These are phyloP conservation scores for Dallia pectoralis DNA, from an alignment of 2,797 vertebrate genomes.

Conservation along the genomic window DNA sequence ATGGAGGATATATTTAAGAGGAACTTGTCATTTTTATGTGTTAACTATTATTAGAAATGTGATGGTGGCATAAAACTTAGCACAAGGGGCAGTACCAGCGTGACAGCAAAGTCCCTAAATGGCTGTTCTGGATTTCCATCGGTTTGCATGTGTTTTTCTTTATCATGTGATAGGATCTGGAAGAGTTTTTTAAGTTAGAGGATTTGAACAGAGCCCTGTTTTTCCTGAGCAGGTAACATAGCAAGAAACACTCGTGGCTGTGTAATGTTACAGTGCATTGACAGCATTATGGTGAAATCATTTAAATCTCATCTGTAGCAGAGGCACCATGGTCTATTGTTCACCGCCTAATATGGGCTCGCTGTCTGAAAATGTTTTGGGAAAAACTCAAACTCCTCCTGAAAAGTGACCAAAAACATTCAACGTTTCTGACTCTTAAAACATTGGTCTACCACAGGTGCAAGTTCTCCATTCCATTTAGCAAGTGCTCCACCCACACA, in stretches of 20 bases:
- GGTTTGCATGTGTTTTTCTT: not conserved
- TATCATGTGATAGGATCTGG: no score
- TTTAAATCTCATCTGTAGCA: constrained; percentile 35
- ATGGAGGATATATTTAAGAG: constrained; percentile 21
- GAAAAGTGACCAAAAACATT: constrained; percentile 62
- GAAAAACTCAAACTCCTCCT: constrained; percentile 56
- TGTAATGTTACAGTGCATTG: no score
- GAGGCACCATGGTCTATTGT: constrained; percentile 44
- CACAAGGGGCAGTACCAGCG: not conserved
- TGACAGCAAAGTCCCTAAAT: not conserved
- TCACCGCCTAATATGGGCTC: constrained; percentile 50
- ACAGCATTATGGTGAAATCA: no score
- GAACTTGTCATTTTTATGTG: not conserved
- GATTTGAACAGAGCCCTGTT: no score
- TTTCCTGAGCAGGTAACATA: no score
- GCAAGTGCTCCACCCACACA: constrained; percentile 72
- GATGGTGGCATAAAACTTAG: not conserved
- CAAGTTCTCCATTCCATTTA: constrained; percentile 77
- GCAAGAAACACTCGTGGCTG: no score
- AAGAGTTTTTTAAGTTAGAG: no score
- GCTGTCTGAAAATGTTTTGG: constrained; percentile 60
- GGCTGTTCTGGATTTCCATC: not conserved
- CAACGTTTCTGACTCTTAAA: constrained; percentile 70
- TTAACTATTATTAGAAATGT: not conserved
- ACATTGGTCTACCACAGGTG: constrained; percentile 79